Percentiles rank a stretch among this genome's conserved stretches.
These are phyloP conservation scores for Empidonax traillii DNA, from an alignment of 2,113 vertebrate genomes.

Conservation along the genomic window DNA sequence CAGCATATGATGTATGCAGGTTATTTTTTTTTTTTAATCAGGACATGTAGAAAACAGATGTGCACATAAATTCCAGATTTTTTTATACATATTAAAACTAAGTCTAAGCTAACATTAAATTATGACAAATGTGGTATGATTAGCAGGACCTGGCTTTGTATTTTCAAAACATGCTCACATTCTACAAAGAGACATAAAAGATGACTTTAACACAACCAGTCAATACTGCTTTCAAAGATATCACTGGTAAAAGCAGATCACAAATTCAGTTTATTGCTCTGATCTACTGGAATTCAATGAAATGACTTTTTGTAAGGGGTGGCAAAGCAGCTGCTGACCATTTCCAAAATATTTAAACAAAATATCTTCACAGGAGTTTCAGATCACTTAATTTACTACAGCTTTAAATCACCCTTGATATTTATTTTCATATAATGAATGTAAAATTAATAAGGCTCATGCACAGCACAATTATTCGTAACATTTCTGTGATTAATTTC, in stretches of 20 bases:
- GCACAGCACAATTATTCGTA: neutral
- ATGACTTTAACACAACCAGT: conserved; percentile 21
- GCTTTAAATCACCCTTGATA: neutral
- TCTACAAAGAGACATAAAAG: conserved; percentile 50
- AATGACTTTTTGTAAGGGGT: neutral
- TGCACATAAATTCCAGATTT: conserved; percentile 29
- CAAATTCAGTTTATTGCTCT: conserved; percentile 55
- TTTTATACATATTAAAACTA: conserved; percentile 27
- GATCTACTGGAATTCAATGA: conserved; percentile 35
- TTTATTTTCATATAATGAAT: conserved; percentile 9
- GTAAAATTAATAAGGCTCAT: neutral
- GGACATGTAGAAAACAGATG: conserved; percentile 34
- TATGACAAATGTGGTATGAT: conserved; percentile 32
- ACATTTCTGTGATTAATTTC: neutral
- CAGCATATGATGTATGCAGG: conserved; percentile 59
- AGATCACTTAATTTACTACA: neutral
- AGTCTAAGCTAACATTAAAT: conserved; percentile 38
- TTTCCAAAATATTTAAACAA: neutral
- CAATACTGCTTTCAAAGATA: conserved; percentile 18
- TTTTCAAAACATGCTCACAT: conserved; percentile 42
- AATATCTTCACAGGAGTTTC: neutral
- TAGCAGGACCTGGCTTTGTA: conserved; percentile 32
- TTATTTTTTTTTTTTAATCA: conserved; percentile 57
- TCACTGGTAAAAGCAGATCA: conserved; percentile 53
- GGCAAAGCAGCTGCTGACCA: neutral